These are phyloP conservation scores for Alectura lathami DNA, from an alignment of 2,113 vertebrate genomes.

Conservation along the genomic window DNA sequence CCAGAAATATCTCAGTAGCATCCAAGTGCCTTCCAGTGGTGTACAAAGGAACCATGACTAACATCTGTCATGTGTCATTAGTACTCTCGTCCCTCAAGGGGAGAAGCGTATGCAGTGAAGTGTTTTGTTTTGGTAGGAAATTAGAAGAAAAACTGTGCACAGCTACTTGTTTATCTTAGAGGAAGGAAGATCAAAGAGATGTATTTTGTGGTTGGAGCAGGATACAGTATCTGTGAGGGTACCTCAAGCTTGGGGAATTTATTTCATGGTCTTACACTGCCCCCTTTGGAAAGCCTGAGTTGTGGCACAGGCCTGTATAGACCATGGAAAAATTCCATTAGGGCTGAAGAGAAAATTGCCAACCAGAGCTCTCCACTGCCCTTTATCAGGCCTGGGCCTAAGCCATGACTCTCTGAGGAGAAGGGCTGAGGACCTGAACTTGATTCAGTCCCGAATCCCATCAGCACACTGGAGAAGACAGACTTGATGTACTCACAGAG, in stretches of 20 bases:
- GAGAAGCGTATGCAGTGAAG: slow-evolving; percentile 39
- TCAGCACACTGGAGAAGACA: not conserved
- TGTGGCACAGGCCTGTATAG: not conserved
- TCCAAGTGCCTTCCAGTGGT: slow-evolving; percentile 24
- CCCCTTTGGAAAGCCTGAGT: not conserved
- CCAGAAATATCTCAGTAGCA: slow-evolving; percentile 17
- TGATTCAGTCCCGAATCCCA: not conserved
- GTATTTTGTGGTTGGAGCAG: not conserved
- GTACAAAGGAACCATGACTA: slow-evolving; percentile 27
- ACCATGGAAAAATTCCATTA: not conserved
- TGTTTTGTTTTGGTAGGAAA: slow-evolving; percentile 52
- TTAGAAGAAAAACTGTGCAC: not conserved
- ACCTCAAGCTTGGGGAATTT: not conserved
- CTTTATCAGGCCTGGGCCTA: not conserved
- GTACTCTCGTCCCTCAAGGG: slow-evolving; percentile 19
- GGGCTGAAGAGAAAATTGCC: not conserved
- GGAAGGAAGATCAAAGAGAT: not conserved
- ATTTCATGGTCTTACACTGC: not conserved
- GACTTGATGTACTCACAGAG: not conserved
- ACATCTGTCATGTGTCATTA: slow-evolving; percentile 59
- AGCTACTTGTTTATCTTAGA: not conserved
- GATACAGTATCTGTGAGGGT: not conserved
- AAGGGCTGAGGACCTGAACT: not conserved
- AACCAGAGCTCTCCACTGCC: not conserved
- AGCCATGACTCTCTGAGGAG: not conserved